These are phyloP conservation scores for Chiloscyllium punctatum DNA, from an alignment of 2,797 vertebrate species.

Conservation along the genomic window DNA sequence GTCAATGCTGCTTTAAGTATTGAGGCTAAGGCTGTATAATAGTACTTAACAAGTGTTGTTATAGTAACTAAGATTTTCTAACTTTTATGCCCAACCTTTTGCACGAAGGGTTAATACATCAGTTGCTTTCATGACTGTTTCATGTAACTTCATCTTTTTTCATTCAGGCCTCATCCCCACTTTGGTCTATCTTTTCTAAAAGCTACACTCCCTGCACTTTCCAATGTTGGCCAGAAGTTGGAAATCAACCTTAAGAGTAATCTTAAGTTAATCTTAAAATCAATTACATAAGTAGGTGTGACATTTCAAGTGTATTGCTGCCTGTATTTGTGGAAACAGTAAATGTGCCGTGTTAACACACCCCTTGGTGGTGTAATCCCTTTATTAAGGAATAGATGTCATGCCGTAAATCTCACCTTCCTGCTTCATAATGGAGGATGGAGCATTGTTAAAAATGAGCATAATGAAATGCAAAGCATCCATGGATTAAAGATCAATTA, in stretches of 20 bases:
- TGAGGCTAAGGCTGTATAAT: neutral
- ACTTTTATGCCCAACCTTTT: neutral
- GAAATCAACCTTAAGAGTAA: neutral
- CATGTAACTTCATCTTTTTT: neutral
- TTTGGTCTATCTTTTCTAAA: neutral
- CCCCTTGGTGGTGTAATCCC: neutral
- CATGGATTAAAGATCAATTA: neutral
- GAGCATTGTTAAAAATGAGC: neutral
- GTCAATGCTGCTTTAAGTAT: neutral
- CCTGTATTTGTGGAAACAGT: neutral
- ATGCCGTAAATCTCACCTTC: neutral
- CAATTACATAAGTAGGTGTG: neutral
- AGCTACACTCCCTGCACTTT: neutral
- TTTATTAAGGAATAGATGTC: neutral
- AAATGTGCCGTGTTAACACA: neutral
- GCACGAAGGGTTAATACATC: neutral
- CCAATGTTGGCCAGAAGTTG: neutral
- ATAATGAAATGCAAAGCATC: neutral
- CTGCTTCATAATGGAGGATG: neutral
- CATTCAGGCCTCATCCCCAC: neutral
- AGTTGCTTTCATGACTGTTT: neutral
- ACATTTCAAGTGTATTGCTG: neutral
- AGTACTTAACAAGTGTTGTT: neutral
- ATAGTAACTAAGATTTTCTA: too few species aligned
- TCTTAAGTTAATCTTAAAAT: neutral